Percentiles rank a stretch among this genome's conserved stretches.
Evolutionary conservation across 1,140 invertebrate species (phyloP).

Genomic region (Brachionus koreanus): DNA sequence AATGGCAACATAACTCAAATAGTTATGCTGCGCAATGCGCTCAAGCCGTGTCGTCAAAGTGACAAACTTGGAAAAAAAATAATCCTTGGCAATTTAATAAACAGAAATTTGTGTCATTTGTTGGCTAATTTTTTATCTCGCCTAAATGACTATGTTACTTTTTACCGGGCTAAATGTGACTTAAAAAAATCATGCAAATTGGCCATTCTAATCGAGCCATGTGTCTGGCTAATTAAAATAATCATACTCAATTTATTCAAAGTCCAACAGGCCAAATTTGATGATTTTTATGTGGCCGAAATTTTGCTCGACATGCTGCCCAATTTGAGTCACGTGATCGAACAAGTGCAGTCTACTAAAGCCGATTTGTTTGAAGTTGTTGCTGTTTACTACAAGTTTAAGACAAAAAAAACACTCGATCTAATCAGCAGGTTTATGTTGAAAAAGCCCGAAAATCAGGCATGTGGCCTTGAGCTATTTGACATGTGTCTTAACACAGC

Average conservation of each 20-base stretch:
- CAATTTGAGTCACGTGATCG: background rate
- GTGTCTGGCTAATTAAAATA: background rate
- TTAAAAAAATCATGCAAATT: background rate
- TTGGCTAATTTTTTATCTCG: conserved; percentile 7
- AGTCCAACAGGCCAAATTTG: conserved; percentile 13
- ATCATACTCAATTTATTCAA: background rate
- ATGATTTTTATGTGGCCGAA: conserved; percentile 1
- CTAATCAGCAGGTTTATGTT: background rate
- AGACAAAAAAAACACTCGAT: background rate
- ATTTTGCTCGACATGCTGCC: background rate
- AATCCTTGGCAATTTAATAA: conserved; percentile 13
- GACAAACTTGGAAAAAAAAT: conserved; percentile 4
- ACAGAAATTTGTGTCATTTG: conserved; percentile 16
- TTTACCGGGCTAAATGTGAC: background rate
- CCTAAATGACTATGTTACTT: conserved; percentile 4
- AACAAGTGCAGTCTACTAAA: background rate
- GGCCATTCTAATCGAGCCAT: background rate
- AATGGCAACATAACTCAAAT: conserved; percentile 24
- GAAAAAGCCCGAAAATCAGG: background rate
- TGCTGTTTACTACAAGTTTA: background rate
- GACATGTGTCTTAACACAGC: background rate
- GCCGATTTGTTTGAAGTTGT: background rate
- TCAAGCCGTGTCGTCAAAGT: background rate
- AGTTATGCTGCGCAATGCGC: background rate
- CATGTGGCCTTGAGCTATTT: background rate